Evolutionary conservation across 2,113 vertebrate genomes (phyloP).

Genomic region (Dipodomys stephensi): DNA sequence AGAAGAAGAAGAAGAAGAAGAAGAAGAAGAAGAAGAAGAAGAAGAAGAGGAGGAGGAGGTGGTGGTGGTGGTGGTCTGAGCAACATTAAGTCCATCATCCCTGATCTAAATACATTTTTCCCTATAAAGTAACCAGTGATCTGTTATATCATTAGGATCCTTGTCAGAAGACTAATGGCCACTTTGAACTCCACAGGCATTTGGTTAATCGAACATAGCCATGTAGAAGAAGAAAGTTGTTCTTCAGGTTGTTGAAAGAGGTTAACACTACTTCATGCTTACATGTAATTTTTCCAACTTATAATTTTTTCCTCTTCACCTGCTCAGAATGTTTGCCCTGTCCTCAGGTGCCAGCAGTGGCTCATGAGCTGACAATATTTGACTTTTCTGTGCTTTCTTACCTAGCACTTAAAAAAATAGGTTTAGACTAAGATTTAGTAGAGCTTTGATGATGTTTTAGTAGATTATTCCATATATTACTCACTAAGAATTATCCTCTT

Average conservation of each 20-base stretch:
- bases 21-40: too few species aligned
- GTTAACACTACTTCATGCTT: not conserved
- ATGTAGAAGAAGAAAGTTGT: not conserved
- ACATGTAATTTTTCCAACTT: not conserved
- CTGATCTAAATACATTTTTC: not conserved
- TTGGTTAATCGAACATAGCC: not conserved
- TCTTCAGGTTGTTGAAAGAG: not conserved
- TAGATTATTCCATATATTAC: not conserved
- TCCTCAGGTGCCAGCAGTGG: not conserved
- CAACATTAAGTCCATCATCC: too few species aligned
- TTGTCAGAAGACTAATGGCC: not conserved
- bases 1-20: too few species aligned
- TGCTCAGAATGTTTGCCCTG: not conserved
- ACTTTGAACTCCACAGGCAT: not conserved
- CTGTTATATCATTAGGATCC: not conserved
- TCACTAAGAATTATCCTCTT: not conserved
- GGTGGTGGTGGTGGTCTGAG: too few species aligned
- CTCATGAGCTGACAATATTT: not conserved
- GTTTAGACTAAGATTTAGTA: slow-evolving; percentile 1
- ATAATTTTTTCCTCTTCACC: not conserved
- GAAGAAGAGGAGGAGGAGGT: too few species aligned
- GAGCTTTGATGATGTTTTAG: not conserved
- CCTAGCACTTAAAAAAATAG: not conserved
- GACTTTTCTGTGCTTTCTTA: slow-evolving; percentile 17
- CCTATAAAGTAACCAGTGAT: not conserved